Evolutionary conservation across 2,888 invertebrate species (phyloP).

Genomic region (Tiliacea citrago): DNA sequence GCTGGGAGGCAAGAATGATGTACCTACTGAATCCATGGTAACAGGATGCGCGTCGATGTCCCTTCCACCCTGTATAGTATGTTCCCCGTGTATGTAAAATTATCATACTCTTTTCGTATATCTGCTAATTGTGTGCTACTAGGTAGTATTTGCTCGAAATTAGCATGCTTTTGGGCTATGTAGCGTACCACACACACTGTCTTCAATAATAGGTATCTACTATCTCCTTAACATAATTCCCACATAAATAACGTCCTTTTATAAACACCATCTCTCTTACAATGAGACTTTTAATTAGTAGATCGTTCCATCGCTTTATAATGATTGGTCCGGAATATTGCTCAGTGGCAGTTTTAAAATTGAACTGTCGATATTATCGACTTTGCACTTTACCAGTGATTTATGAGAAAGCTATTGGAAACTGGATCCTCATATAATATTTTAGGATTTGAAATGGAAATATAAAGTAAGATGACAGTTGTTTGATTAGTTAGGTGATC

Average conservation of each 20-base stretch:
- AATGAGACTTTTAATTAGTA: conserved; percentile 43
- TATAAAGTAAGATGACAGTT: conserved; percentile 24
- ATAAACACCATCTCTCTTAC: conserved; percentile 8
- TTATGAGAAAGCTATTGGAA: conserved; percentile 51
- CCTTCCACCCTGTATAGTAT: no score
- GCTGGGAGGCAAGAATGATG: no score
- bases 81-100: neutral
- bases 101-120: neutral
- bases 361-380: conserved; percentile 56
- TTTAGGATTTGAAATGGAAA: conserved; percentile 23
- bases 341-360: conserved; percentile 59
- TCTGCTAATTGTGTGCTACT: neutral
- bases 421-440: conserved; percentile 32
- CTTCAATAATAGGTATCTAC: neutral
- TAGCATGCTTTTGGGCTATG: neutral
- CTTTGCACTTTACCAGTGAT: conserved; percentile 52
- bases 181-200: neutral
- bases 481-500: conserved; percentile 26
- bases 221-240: neutral
- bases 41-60: no score
- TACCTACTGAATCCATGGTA: no score
- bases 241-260: neutral
- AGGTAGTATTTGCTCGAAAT: neutral
- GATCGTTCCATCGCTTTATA: conserved; percentile 14
- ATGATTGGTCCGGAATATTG: conserved; percentile 37